Evolutionary conservation across 2,888 invertebrate species (phyloP).

Genomic region (Boloria selene): DNA sequence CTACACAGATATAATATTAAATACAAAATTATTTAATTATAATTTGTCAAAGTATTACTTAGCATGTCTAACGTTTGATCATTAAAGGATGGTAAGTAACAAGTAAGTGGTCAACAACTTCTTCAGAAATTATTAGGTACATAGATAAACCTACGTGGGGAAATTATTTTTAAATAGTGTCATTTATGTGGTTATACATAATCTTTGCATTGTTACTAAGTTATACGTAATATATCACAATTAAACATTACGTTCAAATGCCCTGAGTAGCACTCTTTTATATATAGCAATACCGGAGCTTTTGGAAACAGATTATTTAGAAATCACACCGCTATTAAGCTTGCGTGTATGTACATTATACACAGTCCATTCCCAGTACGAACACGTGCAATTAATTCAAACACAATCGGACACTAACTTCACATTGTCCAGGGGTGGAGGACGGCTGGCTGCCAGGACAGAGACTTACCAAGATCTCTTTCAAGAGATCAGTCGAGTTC

Average conservation of each 20-base stretch:
- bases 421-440: constrained; percentile 74
- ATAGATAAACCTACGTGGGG: not conserved
- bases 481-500: constrained; percentile 76
- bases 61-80: constrained; percentile 23
- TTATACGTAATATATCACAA: no score
- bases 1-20: no score
- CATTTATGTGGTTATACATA: not conserved
- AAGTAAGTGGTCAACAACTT: not conserved
- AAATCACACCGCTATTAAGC: constrained; percentile 21
- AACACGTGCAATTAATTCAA: constrained; percentile 44
- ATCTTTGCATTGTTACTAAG: no score
- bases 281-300: constrained; percentile 12
- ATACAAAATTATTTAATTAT: no score
- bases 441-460: constrained; percentile 81
- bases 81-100: constrained; percentile 28
- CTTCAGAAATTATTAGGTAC: not conserved
- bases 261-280: not conserved
- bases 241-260: not conserved
- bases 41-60: constrained; percentile 23
- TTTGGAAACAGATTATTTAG: constrained; percentile 1
- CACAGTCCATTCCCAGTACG: constrained; percentile 39
- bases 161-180: not conserved
- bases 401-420: constrained; percentile 66
- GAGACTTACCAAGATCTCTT: constrained; percentile 78
- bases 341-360: constrained; percentile 29